These are phyloP conservation scores for Thera britannica DNA, from an alignment of 2,888 invertebrate genomes.

Conservation along the genomic window DNA sequence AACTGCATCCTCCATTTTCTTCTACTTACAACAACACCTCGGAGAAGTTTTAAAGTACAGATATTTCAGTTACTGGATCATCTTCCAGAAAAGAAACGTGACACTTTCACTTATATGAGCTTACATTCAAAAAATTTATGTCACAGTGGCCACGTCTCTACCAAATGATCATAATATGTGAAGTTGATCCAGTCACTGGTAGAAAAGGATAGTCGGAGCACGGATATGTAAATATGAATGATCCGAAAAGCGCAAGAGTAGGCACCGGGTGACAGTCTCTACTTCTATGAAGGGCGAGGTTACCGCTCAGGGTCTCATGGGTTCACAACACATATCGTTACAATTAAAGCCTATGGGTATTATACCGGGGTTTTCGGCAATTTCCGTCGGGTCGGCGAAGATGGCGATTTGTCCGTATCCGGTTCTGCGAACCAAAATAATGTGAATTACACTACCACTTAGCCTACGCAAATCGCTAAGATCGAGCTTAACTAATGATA, in stretches of 20 bases:
- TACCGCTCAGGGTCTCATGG: constrained; percentile 75
- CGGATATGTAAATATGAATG: constrained; percentile 59
- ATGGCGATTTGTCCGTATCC: constrained; percentile 94
- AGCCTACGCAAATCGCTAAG: constrained; percentile 25
- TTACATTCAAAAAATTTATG: constrained; percentile 24
- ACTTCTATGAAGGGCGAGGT: constrained; percentile 72
- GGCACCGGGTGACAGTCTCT: constrained; percentile 83
- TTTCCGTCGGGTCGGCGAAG: constrained; percentile 96
- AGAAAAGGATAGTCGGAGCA: constrained; percentile 59
- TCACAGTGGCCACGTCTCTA: constrained; percentile 12
- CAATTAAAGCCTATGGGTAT: constrained; percentile 86
- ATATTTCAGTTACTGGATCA: constrained; percentile 58
- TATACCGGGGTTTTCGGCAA: constrained; percentile 99
- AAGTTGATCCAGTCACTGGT: constrained; percentile 62
- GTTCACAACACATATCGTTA: constrained; percentile 85
- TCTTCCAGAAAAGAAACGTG: constrained; percentile 41
- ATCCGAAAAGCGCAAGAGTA: constrained; percentile 77
- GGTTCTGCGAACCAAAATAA: constrained; percentile 88
- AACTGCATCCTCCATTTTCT: constrained; percentile 31
- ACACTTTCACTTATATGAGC: constrained; percentile 23
- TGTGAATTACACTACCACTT: constrained; percentile 59
- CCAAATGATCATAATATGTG: constrained; percentile 26
- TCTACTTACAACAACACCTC: constrained; percentile 40
- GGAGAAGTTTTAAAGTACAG: constrained; percentile 13
- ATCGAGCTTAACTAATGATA: constrained; percentile 22